These are phyloP conservation scores for Hetaerina titia DNA, from an alignment of 2,888 invertebrate genomes.

Conservation along the genomic window DNA sequence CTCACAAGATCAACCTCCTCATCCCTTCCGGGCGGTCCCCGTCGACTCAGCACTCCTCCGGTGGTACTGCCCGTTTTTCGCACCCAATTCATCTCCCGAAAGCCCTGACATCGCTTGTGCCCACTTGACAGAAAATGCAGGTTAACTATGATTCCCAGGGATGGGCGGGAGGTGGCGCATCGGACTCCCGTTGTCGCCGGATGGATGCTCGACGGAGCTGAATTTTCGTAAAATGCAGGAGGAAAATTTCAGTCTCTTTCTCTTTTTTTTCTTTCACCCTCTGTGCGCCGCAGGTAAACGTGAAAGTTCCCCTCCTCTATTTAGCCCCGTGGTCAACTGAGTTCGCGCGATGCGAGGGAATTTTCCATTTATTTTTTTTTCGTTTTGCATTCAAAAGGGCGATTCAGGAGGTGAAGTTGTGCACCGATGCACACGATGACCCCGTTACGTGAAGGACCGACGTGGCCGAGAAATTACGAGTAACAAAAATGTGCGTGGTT, in stretches of 20 bases:
- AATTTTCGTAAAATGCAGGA: not conserved
- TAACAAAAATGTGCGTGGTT: not conserved
- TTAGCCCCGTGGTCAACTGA: not conserved
- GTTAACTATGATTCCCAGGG: not conserved
- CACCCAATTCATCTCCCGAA: slow-evolving; percentile 7
- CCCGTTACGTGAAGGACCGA: not conserved
- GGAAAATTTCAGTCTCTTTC: not conserved
- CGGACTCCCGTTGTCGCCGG: not conserved
- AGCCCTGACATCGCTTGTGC: not conserved
- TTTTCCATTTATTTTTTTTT: not conserved
- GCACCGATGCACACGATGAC: not conserved
- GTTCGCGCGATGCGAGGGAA: not conserved
- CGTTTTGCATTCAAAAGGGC: not conserved
- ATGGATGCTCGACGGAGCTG: not conserved
- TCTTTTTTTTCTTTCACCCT: not conserved
- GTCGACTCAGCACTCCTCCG: not conserved
- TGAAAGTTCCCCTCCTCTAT: not conserved
- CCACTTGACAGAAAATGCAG: slow-evolving; percentile 19
- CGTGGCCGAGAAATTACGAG: not conserved
- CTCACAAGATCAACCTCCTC: not conserved
- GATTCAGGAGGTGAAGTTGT: not conserved
- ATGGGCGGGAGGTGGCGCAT: not conserved
- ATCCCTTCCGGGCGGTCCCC: not conserved
- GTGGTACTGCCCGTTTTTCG: not conserved
- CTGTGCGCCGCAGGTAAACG: not conserved